Conservation (phyloP, 2,888 invertebrate species). For the Pheosia gnoma region DNA sequence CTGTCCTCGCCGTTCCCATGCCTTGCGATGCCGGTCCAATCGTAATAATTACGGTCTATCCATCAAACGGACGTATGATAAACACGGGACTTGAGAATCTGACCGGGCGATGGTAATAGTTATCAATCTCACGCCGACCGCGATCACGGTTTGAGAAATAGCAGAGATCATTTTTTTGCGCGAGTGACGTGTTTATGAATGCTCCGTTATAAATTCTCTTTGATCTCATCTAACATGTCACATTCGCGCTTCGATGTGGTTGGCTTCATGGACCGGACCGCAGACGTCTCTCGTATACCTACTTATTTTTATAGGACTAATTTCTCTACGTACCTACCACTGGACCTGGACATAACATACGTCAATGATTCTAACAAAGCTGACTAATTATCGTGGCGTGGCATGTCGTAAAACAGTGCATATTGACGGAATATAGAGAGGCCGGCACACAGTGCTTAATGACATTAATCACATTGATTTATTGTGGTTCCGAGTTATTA, state of each 20-base stretch:
- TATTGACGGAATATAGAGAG: constrained; percentile 85
- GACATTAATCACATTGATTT: constrained; percentile 85
- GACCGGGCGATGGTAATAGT: constrained; percentile 62
- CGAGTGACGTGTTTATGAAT: constrained; percentile 75
- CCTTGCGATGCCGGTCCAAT: constrained; percentile 81
- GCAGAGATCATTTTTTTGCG: constrained; percentile 79
- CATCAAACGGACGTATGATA: constrained; percentile 77
- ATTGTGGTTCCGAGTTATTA: constrained; percentile 85
- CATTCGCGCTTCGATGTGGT: constrained; percentile 49
- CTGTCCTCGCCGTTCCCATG: constrained; percentile 79
- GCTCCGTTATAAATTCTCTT: constrained; percentile 71
- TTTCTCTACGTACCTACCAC: constrained; percentile 54
- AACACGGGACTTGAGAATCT: constrained; percentile 61
- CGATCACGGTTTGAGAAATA: constrained; percentile 68
- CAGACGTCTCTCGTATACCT: constrained; percentile 48
- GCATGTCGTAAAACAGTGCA: constrained; percentile 84
- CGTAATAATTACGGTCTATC: constrained; percentile 80
- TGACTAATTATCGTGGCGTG: constrained; percentile 83
- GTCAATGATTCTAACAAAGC: constrained; percentile 81
- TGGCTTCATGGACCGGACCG: constrained; percentile 45
- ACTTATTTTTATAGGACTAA: constrained; percentile 61
- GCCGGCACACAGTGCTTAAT: constrained; percentile 84
- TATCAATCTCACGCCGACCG: constrained; percentile 60
- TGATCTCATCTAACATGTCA: constrained; percentile 74
- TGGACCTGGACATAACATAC: constrained; percentile 60